Base-by-base conservation (phyloP, 1,140 invertebrate species). In the Nephotettix cincticeps region DNA sequence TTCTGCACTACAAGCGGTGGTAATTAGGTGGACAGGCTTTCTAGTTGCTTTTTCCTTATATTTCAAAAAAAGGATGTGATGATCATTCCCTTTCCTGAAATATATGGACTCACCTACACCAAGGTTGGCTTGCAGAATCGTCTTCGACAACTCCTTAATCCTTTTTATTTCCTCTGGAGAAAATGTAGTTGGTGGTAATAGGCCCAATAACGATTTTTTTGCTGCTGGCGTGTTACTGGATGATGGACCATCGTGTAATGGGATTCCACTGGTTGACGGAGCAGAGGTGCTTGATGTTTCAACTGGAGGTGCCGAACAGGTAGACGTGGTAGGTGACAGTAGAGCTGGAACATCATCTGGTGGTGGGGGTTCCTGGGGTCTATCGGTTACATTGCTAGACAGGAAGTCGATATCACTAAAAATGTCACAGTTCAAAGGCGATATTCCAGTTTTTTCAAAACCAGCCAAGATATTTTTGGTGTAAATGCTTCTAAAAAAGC, bases 401-500 rank as follows among this genome's bases (percentile, higher is more conserved):
- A 63, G 19, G 25, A 63, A 63, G 25, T 63, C 58, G 21, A 63
- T 63, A 9, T 63, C 58, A 63, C 19, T 63, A 23, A 63, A 63
- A n/a, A 63, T 63, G 25, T 65, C 21, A 17, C 47, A 19, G 47
- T 51, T 51, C 47, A 51, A 21, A 19, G 47, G 47, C 14, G 21
- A 51, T 19, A 51, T n/a, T 21, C 47, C 47, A 51, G 47, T 51
- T 51, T 51, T 51, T 51, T 30, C 29, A 30, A 65, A 65, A 3
- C 63, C 63, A 29, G 1, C n/a, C 9, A 32, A 2, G 29, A 65
- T 65, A 65, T 65, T 65, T 30, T 32, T 1, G 63, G 25, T 28
- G 63, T 65, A 21, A 65, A 29, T 30, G 25, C 63, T 65, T 32
- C 11, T 30, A 32, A 13, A n/a, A 51, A 71, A 19, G 72, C 69